Percentiles rank a stretch among this genome's conserved stretches.
Evolutionary conservation across 2,888 invertebrate species (phyloP).

Genomic region (Schrankia costaestrigalis): DNA sequence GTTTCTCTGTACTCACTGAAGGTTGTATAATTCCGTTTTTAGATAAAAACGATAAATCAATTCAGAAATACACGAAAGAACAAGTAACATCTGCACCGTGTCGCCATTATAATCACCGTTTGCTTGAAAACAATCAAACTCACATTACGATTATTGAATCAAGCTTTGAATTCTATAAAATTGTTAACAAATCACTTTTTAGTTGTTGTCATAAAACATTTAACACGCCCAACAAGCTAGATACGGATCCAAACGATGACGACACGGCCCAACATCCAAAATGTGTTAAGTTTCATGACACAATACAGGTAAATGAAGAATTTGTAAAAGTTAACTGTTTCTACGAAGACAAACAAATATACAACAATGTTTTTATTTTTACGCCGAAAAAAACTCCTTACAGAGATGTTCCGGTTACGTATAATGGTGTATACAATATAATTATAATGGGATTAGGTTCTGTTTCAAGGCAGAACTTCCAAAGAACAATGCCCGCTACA

Average conservation of each 20-base stretch:
- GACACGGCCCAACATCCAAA: constrained; percentile 45
- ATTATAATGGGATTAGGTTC: constrained; percentile 90
- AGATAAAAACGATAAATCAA: constrained; percentile 66
- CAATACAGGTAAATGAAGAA: constrained; percentile 71
- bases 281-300: constrained; percentile 65
- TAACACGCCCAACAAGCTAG: no score
- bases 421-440: constrained; percentile 77
- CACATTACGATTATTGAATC: constrained; percentile 72
- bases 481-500: constrained; percentile 88
- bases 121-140: constrained; percentile 67
- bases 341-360: constrained; percentile 63
- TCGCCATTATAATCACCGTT: constrained; percentile 25
- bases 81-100: constrained; percentile 1
- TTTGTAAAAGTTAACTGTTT: constrained; percentile 84
- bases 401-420: constrained; percentile 14
- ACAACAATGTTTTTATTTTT: constrained; percentile 84
- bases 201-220: constrained; percentile 82
- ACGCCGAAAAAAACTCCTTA: constrained; percentile 58
- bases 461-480: constrained; percentile 89
- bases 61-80: constrained; percentile 1
- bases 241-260: no score
- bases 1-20: constrained; percentile 72
- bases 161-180: constrained; percentile 30
- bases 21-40: constrained; percentile 83
- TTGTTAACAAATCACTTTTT: constrained; percentile 49